Conservation (phyloP, 2,113 vertebrate species). For the Erythrolamprus reginae region DNA sequence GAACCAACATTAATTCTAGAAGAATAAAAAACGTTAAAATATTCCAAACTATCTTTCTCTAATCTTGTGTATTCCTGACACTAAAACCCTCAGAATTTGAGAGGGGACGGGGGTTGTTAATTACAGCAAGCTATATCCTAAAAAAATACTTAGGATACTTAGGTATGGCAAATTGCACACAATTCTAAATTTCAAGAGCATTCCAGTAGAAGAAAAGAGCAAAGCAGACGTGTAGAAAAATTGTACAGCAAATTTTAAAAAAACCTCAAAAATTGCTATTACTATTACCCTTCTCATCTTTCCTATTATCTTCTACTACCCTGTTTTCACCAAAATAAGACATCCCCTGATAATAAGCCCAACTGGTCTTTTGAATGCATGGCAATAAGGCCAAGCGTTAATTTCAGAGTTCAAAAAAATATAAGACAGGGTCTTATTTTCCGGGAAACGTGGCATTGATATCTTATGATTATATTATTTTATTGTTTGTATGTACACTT, state of each 20-base stretch:
- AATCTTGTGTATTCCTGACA: background rate
- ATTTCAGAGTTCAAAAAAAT: no score
- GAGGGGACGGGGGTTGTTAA: background rate
- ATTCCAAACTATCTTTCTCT: background rate
- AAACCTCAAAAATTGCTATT: background rate
- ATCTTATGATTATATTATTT: background rate
- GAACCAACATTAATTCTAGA: background rate
- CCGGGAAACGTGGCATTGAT: background rate
- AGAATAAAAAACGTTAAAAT: background rate
- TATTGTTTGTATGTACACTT: background rate
- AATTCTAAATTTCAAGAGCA: background rate
- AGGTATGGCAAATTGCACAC: background rate
- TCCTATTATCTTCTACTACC: background rate
- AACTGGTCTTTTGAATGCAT: no score
- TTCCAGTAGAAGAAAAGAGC: background rate
- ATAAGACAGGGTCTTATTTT: no score
- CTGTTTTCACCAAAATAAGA: no score
- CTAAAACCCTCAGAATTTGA: background rate
- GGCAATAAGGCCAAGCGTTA: no score
- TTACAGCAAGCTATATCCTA: background rate
- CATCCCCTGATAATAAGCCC: no score
- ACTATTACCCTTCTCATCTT: background rate
- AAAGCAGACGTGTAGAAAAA: background rate
- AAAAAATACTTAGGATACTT: background rate
- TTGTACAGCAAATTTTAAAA: background rate